Evolutionary conservation across 2,797 vertebrate genomes (phyloP).

Genomic region (Caiman crocodilus): DNA sequence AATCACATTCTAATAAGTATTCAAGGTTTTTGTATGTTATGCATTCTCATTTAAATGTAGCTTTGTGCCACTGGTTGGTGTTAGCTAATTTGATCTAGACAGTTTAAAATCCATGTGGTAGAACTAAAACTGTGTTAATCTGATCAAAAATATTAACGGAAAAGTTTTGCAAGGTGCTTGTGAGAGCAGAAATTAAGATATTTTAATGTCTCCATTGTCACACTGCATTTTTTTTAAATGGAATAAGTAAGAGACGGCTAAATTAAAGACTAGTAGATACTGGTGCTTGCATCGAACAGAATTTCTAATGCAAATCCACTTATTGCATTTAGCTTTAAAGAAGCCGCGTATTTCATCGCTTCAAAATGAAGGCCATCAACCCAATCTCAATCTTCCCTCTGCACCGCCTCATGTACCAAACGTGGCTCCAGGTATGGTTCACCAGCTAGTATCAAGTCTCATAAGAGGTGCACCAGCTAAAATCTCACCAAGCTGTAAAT

Average conservation of each 20-base stretch:
- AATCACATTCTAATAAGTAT: neutral
- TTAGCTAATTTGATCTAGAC: neutral
- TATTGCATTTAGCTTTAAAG: constrained; percentile 78
- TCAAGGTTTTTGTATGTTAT: neutral
- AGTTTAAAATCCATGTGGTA: neutral
- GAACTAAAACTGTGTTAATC: neutral
- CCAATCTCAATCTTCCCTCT: constrained; percentile 62
- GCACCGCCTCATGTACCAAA: constrained; percentile 76
- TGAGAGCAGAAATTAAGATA: neutral
- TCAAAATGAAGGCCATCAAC: constrained; percentile 70
- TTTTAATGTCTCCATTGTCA: neutral
- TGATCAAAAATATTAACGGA: too few species aligned
- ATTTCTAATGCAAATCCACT: constrained; percentile 45
- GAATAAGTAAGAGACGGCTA: neutral
- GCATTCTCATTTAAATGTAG: neutral
- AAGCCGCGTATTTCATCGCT: constrained; percentile 77
- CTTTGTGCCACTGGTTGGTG: neutral
- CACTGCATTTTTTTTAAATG: neutral
- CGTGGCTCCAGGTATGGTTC: constrained; percentile 75
- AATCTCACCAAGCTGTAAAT: fast-evolving
- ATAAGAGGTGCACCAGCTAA: neutral
- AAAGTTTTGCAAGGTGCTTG: neutral
- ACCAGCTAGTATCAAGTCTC: fast-evolving
- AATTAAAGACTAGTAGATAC: neutral
- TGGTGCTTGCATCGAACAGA: neutral